Base-by-base conservation (phyloP, 2,888 invertebrate species). In the Keiferia lycopersicella region DNA sequence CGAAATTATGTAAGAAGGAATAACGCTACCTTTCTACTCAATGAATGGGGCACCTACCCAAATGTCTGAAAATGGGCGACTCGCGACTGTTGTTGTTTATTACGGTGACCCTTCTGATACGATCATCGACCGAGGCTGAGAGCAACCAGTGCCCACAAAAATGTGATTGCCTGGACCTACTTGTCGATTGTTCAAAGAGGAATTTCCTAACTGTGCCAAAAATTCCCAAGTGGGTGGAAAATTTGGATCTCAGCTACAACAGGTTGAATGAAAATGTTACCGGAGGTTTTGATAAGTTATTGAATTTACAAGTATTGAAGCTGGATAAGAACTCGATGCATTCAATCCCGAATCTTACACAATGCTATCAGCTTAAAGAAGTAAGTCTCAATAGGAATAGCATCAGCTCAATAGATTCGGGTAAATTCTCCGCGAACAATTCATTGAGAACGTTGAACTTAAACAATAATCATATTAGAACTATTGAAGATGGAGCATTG, bases 151-250 rank as follows among this genome's bases (percentile, higher is more conserved):
- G 96, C 80, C 95, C 95, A 64, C 92, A 92, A 75, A 91, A 91
- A 82, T 97, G 96, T 86, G 93, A 92, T 77, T 96, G 96, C 85
- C 88, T 96, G 73, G 94, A 95, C 76, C 92, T 93, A 74, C 94
- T 94, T 83, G 95, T 96, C 67, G 95, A 96, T 87, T 97, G 96
- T 92, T 94, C 94, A 72, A 94, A 94, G 78, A 93, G 93, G 80
- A 94, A 94, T 83, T 93, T 96, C 78, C 92, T 92, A 71, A 91
- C 93, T 75, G 93, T 96, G 83, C 96, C 96, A 71, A 91, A 94
- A 87, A 92, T 96, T 82, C 96, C 96, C 66, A 91, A 91, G 87
- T 96, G 96, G 95, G 95, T 95, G 83, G 93, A 94, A 88, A 93
- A 93, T 80, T 92, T 96, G 94, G 96, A 94, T 94, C 82, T 92